Conservation (phyloP, 2,888 invertebrate genomes). For the Acrobasis suavella region DNA sequence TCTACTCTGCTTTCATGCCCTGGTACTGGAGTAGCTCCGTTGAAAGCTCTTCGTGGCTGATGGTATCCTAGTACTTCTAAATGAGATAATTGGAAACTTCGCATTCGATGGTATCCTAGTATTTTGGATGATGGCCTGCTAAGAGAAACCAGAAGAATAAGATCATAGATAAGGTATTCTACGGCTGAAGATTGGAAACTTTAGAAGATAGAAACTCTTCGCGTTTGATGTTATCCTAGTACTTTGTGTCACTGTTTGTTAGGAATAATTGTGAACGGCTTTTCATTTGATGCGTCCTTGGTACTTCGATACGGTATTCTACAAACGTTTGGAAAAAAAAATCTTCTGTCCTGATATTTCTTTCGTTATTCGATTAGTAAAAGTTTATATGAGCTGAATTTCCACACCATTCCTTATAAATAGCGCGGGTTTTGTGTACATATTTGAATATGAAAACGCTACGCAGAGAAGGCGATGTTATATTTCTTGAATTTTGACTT, state of each 20-base stretch:
- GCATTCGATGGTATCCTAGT: background rate
- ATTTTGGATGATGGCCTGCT: background rate
- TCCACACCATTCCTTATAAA: conserved; percentile 18
- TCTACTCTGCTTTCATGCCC: conserved; percentile 1
- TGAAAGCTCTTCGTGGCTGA: background rate
- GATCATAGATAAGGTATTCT: background rate
- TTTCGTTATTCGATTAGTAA: background rate
- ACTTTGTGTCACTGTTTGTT: too few species aligned
- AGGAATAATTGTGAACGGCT: too few species aligned
- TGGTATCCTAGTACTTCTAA: too few species aligned
- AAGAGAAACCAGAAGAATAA: too few species aligned
- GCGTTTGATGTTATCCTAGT: too few species aligned
- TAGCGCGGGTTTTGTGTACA: conserved; percentile 15
- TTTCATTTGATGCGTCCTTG: background rate
- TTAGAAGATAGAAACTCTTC: too few species aligned
- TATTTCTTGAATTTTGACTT: conserved; percentile 21
- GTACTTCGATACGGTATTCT: background rate
- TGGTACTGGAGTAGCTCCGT: background rate
- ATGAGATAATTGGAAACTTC: background rate
- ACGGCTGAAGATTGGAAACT: background rate
- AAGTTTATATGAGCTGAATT: conserved; percentile 4
- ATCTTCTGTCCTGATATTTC: conserved; percentile 16
- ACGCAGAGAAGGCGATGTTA: background rate
- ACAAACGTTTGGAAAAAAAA: background rate
- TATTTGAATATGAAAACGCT: conserved; percentile 3